phyloP scores from a whole-genome alignment of 2,888 invertebrate species.

The Caradrina kadenii region DNA sequence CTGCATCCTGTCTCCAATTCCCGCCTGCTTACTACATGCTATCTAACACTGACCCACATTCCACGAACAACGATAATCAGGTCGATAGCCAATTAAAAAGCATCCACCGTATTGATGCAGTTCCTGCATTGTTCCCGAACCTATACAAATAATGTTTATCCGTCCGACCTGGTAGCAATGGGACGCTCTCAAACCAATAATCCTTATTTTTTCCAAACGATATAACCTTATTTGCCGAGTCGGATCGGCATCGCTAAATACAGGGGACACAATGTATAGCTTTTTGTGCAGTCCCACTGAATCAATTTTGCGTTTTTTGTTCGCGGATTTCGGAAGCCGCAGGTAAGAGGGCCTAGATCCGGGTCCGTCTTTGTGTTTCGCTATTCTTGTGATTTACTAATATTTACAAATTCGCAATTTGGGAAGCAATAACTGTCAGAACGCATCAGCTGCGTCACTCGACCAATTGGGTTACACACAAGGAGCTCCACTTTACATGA shows the following conservation, averaged over 20 bases:
- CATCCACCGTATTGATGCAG: constrained; percentile 71
- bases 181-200: constrained; percentile 80
- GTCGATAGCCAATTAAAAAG: constrained; percentile 82
- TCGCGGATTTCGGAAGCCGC: constrained; percentile 88
- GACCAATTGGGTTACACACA: constrained; percentile 81
- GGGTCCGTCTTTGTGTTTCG: constrained; percentile 81
- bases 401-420: constrained; percentile 89
- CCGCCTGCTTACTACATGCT: constrained; percentile 66
- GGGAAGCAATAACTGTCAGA: constrained; percentile 86
- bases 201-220: constrained; percentile 83
- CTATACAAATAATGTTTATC: constrained; percentile 56
- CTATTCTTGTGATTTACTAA: constrained; percentile 82
- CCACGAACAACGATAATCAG: constrained; percentile 76
- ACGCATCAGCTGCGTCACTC: constrained; percentile 84
- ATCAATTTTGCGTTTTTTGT: constrained; percentile 87
- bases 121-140: constrained; percentile 63
- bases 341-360: constrained; percentile 89
- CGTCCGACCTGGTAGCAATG: constrained; percentile 58
- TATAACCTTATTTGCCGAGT: constrained; percentile 87
- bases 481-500: constrained; percentile 59
- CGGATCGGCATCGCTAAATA: constrained; percentile 85
- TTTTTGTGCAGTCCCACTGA: constrained; percentile 85
- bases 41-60: constrained; percentile 86
- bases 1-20: constrained; percentile 81
- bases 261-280: constrained; percentile 82